A percentile compares a stretch with the other conserved stretches of the same genome.
Conservation (phyloP, 2,797 vertebrate genomes). For the Enteromius thamalakanensis region DNA sequence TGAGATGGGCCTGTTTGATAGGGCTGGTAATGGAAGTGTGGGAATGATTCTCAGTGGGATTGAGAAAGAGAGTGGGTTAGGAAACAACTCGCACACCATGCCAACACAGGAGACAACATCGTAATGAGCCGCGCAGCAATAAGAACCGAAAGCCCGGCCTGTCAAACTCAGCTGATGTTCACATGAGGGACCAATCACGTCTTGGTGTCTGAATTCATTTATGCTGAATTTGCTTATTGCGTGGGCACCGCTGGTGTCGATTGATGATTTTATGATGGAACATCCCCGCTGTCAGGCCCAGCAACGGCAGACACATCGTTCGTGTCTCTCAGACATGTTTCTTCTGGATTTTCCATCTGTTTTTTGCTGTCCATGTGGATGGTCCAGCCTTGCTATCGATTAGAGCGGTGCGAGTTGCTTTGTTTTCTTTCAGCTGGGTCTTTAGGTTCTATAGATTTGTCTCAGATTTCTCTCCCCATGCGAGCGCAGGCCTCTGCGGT, state of each 20-base stretch:
- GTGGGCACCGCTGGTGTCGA: slow-evolving; percentile 14
- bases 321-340: slow-evolving; percentile 31
- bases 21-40: slow-evolving; percentile 63
- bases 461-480: slow-evolving; percentile 35
- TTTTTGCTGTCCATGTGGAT: slow-evolving; percentile 50
- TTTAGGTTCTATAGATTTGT: slow-evolving; percentile 54
- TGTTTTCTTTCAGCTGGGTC: slow-evolving; percentile 48
- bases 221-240: slow-evolving; percentile 35
- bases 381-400: slow-evolving; percentile 39
- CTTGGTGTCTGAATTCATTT: slow-evolving; percentile 40
- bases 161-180: slow-evolving; percentile 39
- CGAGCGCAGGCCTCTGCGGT: slow-evolving; percentile 27
- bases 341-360: slow-evolving; percentile 46
- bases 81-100: slow-evolving; percentile 42
- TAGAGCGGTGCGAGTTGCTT: slow-evolving; percentile 42
- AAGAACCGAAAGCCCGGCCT: slow-evolving; percentile 37
- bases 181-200: slow-evolving; percentile 37
- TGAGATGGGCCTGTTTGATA: slow-evolving; percentile 64
- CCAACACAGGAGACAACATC: slow-evolving; percentile 43
- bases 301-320: background rate
- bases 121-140: slow-evolving; percentile 28
- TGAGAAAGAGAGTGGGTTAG: slow-evolving; percentile 55
- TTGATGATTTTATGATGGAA: slow-evolving; percentile 32
- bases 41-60: slow-evolving; percentile 61
- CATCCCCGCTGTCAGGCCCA: slow-evolving; percentile 9